Evolutionary conservation across 92 coral and sea anemone species (phyloP).

Genomic region (Desmophyllum pertusum): DNA sequence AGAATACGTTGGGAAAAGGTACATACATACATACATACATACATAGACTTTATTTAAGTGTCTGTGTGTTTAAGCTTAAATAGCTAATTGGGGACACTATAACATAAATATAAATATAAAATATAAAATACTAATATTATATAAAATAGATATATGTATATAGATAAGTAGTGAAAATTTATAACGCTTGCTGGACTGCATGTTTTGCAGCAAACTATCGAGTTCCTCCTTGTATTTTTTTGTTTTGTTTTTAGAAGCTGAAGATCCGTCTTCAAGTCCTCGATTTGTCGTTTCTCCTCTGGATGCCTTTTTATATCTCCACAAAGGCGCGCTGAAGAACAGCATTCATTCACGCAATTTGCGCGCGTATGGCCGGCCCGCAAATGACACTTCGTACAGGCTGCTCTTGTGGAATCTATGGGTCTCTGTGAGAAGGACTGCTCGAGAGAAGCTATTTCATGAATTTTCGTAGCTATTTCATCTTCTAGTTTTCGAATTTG

Average conservation of each 20-base stretch:
- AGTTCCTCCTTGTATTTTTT: slow-evolving; percentile 37
- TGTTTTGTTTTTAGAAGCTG: slow-evolving; percentile 42
- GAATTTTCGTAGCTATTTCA: slow-evolving; percentile 27
- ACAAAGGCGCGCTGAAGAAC: slow-evolving; percentile 50
- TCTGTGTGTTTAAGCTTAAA: no score
- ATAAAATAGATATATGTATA: no score
- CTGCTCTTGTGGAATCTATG: slow-evolving; percentile 22
- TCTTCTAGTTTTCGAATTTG: slow-evolving; percentile 41
- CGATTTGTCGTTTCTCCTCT: slow-evolving; percentile 53
- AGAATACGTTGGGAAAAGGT: slow-evolving; percentile 53
- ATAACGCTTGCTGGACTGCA: slow-evolving; percentile 46
- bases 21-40: no score
- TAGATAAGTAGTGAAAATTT: no score
- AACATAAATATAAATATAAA: no score
- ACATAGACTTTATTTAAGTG: no score
- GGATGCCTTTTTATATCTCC: no score
- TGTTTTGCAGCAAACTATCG: slow-evolving; percentile 36
- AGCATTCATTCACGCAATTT: slow-evolving; percentile 37
- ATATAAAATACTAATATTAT: no score
- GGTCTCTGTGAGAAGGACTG: slow-evolving; percentile 39
- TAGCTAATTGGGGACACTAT: no score
- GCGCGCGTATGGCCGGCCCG: slow-evolving; percentile 49
- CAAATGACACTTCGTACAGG: slow-evolving; percentile 55
- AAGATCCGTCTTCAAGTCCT: slow-evolving; percentile 51
- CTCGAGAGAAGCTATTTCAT: slow-evolving; percentile 38